phyloP scores from a whole-genome alignment of 23 tunicate species.

The Clavelina lepadiformis region DNA sequence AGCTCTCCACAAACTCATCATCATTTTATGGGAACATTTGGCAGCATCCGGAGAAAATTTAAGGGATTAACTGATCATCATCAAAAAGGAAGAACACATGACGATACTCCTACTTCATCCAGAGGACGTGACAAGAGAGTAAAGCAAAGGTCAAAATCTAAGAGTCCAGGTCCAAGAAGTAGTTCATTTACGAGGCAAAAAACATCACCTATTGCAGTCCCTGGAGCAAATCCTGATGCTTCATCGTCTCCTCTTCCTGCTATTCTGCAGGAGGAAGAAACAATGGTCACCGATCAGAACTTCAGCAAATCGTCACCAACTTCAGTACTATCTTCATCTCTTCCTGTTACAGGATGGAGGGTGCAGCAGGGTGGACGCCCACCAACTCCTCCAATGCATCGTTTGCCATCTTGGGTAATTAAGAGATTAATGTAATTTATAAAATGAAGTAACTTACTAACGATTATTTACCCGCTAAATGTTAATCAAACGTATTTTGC shows the following conservation, averaged over 20 bases:
- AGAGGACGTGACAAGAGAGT: constrained; percentile 28
- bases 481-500: neutral
- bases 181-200: constrained; percentile 10
- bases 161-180: constrained; percentile 16
- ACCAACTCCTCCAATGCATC: constrained; percentile 64
- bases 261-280: constrained; percentile 29
- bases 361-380: constrained; percentile 13
- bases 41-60: constrained; percentile 59
- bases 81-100: constrained; percentile 18
- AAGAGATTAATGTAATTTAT: neutral
- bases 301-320: neutral
- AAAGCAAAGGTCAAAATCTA: constrained; percentile 20
- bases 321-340: constrained; percentile 26
- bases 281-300: constrained; percentile 14
- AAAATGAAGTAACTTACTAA: neutral
- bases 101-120: constrained; percentile 11
- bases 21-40: constrained; percentile 77
- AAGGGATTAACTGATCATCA: constrained; percentile 47
- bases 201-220: constrained; percentile 11
- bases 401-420: constrained; percentile 48
- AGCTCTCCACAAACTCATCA: constrained; percentile 34
- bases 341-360: constrained; percentile 29
- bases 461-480: neutral
- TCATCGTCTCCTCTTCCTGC: too few species aligned
- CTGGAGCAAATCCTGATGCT: constrained; percentile 2